Evolutionary conservation across 2,113 vertebrate species (phyloP).

Genomic region (Vicugna pacos): DNA sequence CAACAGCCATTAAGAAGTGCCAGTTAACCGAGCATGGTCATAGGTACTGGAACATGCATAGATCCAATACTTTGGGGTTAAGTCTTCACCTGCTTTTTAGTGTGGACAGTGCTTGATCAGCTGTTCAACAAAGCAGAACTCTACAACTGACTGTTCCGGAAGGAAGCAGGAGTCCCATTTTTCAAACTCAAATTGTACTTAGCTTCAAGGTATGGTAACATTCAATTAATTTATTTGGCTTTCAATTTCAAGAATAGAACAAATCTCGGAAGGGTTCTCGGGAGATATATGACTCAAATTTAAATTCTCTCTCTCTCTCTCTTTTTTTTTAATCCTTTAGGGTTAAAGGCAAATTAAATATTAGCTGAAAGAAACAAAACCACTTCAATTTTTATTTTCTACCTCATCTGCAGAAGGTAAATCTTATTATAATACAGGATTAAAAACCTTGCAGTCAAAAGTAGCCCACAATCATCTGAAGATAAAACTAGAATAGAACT

Average conservation of each 20-base stretch:
- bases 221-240: constrained; percentile 8
- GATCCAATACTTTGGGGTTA: neutral
- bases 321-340: neutral
- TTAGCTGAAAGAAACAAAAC: neutral
- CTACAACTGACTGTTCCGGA: neutral
- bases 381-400: constrained; percentile 24
- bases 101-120: neutral
- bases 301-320: neutral
- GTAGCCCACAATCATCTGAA: constrained; percentile 65
- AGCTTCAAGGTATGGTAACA: neutral
- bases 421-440: constrained; percentile 55
- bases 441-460: constrained; percentile 63
- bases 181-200: constrained; percentile 32
- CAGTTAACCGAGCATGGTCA: neutral
- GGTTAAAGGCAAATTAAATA: constrained; percentile 30
- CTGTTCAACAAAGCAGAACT: neutral
- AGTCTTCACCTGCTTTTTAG: neutral
- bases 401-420: constrained; percentile 27
- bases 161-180: neutral
- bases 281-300: neutral
- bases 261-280: neutral
- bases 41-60: neutral
- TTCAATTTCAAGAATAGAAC: neutral
- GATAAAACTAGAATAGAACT: constrained; percentile 45
- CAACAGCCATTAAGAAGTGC: neutral